These are phyloP conservation scores for Epinotia nisella DNA, from an alignment of 2,888 invertebrate genomes.

Conservation along the genomic window DNA sequence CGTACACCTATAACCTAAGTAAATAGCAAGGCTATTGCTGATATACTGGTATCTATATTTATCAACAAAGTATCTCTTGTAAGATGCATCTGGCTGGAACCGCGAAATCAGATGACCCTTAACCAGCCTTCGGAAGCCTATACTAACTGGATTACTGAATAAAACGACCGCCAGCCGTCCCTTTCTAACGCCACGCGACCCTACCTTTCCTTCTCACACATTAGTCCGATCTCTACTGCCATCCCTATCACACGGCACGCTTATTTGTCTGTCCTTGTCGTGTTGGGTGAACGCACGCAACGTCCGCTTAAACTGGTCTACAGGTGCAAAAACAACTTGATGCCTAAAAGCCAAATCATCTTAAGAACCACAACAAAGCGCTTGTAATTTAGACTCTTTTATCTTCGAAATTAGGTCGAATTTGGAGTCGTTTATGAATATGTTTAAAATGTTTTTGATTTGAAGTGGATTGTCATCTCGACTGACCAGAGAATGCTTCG, in stretches of 20 bases:
- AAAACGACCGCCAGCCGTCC: constrained; percentile 44
- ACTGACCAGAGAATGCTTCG: constrained; percentile 41
- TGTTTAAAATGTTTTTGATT: not conserved
- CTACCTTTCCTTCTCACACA: not conserved
- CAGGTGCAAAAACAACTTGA: constrained; percentile 50
- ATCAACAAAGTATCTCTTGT: not conserved
- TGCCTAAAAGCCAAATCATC: not conserved
- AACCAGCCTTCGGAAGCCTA: constrained; percentile 45
- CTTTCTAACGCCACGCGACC: constrained; percentile 51
- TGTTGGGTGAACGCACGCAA: constrained; percentile 50
- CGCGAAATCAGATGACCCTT: constrained; percentile 34
- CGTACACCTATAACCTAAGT: too few relatives aligned
- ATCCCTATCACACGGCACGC: constrained; percentile 50
- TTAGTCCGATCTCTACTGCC: not conserved
- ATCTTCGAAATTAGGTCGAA: not conserved
- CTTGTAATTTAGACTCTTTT: not conserved
- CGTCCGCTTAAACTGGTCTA: constrained; percentile 52
- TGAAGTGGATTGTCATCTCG: constrained; percentile 45
- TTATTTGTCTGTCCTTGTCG: constrained; percentile 48
- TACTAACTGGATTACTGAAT: constrained; percentile 50
- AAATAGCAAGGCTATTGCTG: not conserved
- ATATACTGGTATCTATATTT: not conserved
- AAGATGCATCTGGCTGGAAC: constrained; percentile 12
- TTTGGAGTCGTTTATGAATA: not conserved
- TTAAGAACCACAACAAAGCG: not conserved